Base-by-base conservation (phyloP, 2,888 invertebrate species). In the Patella pellucida region DNA sequence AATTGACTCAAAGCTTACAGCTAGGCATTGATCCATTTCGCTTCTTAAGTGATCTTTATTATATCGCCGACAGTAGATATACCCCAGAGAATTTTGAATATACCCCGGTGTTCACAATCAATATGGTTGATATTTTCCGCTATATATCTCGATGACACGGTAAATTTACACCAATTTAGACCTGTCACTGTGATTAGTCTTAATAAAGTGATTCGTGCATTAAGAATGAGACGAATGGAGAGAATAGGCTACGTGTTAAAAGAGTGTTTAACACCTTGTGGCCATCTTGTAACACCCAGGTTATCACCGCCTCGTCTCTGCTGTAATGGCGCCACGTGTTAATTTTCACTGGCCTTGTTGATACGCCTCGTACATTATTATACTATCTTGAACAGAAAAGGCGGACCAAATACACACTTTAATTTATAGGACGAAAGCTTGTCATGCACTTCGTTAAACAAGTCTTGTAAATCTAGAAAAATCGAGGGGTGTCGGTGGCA, bases 111-210 rank as follows among this genome's bases (percentile, higher is more conserved):
- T 62, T 23, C 23, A 23, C 62, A 62, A 62, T 62, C 62, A 62
- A 62, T 62, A 62, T 23, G 62, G 19, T 62, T 62, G 19, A 62
- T 62, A 62, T 62, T 62, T 62, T 23, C 19, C 62, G 9, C 62
- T 23, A 62, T 62, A 19, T 62, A 62, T 62, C 62, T 62, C 19
- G 19, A 62, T 62, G 23, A 11, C 19, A 62, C 23, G 62, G 62
- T 62, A 23, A 62, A 62, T 62, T 62, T 62, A 62, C 62, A 62
- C 62, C 62, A 62, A 62, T 62, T 62, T 62, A 23, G 62, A 62
- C 62, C 62, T 62, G 62, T 62, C 62, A 62, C 23, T 11, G 14
- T 62, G 62, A 62, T 62, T 62, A 23, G 62, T 62, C 62, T 23
- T 62, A 62, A 62, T 62, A 62, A 62, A 62, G 62, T 62, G 62